phyloP scores from a whole-genome alignment of 2,113 vertebrate genomes.

The Sander vitreus region DNA sequence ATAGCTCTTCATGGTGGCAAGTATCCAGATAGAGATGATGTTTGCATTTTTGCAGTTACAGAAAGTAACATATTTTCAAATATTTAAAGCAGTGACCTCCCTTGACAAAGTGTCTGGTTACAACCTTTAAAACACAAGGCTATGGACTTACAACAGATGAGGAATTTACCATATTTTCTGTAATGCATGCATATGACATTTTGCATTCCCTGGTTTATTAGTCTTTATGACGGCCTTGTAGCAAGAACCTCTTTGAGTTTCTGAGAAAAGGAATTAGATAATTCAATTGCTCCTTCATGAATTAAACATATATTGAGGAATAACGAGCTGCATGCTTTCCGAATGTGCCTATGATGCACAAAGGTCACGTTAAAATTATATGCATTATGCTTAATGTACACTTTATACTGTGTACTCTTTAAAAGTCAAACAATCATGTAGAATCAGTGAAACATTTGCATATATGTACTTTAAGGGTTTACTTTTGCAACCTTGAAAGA shows the following conservation, averaged over 20 bases:
- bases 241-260: background rate
- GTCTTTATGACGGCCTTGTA: slow-evolving; percentile 20
- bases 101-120: slow-evolving; percentile 5
- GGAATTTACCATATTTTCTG: slow-evolving; percentile 7
- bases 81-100: background rate
- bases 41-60: background rate
- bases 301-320: slow-evolving; percentile 57
- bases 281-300: slow-evolving; percentile 54
- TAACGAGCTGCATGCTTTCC: slow-evolving; percentile 34
- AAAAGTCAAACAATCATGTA: slow-evolving; percentile 16
- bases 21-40: slow-evolving; percentile 14
- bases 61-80: background rate
- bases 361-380: slow-evolving; percentile 31
- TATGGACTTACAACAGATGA: background rate
- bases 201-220: slow-evolving; percentile 36
- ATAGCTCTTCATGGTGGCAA: slow-evolving; percentile 20
- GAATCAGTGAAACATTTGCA: slow-evolving; percentile 9
- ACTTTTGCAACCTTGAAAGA: slow-evolving; percentile 18
- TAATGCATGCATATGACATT: slow-evolving; percentile 29
- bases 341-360: slow-evolving; percentile 33
- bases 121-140: slow-evolving; percentile 13
- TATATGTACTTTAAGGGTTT: slow-evolving; percentile 23
- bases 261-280: slow-evolving; percentile 15
- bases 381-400: slow-evolving; percentile 25
- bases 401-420: background rate